phyloP scores from a whole-genome alignment of 1,140 invertebrate species.

The Anagrus nilaparvatae region DNA sequence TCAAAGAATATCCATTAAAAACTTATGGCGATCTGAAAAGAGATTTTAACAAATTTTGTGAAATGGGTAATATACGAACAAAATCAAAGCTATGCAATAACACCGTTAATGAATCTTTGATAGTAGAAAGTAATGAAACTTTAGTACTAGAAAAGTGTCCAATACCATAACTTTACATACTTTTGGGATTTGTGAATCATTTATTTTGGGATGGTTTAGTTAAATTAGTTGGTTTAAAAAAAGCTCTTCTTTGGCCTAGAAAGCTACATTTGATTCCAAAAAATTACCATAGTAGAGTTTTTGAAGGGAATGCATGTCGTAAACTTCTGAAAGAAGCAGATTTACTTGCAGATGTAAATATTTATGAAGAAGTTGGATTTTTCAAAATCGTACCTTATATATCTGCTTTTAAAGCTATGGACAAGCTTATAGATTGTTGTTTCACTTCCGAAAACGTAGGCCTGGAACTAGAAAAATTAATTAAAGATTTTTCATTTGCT shows the following conservation, averaged over 20 bases:
- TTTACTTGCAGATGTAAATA: background rate
- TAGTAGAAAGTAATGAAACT: no score
- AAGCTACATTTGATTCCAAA: conserved; percentile 8
- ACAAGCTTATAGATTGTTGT: conserved; percentile 2
- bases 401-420: background rate
- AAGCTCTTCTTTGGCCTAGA: conserved; percentile 11
- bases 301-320: conserved; percentile 11
- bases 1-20: no score
- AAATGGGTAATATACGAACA: no score
- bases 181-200: no score
- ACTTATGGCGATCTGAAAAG: no score
- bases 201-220: no score
- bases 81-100: no score
- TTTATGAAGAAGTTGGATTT: background rate
- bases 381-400: background rate
- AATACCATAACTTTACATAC: no score
- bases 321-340: conserved; percentile 8
- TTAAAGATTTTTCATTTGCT: background rate
- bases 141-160: no score
- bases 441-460: conserved; percentile 2
- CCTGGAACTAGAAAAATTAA: conserved; percentile 6
- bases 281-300: conserved; percentile 8
- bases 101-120: no score
- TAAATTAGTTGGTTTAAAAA: no score
- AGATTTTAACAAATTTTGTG: no score